Evolutionary conservation across 2,113 vertebrate species (phyloP).

Genomic region (Thamnaconus septentrionalis): DNA sequence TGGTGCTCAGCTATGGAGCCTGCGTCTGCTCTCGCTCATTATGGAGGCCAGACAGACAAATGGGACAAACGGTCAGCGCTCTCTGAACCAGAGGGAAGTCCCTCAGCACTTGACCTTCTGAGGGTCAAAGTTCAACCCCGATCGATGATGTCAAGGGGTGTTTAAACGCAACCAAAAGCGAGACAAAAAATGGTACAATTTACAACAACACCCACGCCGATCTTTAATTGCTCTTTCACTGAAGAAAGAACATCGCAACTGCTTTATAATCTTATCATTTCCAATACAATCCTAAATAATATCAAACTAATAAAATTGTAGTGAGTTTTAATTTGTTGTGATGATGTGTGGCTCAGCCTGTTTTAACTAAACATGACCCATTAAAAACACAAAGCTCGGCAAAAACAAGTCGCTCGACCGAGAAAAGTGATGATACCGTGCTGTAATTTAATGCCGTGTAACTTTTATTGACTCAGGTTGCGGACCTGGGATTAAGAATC

Average conservation of each 20-base stretch:
- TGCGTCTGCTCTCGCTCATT: neutral
- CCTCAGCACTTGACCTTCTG: neutral
- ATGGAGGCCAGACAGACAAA: neutral
- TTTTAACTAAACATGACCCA: constrained; percentile 5
- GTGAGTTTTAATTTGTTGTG: neutral
- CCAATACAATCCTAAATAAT: too few species aligned
- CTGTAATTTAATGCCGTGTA: constrained; percentile 26
- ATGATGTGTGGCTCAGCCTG: neutral
- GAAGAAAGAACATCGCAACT: neutral
- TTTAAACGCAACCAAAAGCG: neutral
- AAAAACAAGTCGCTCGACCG: neutral
- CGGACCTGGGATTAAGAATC: neutral
- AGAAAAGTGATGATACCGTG: neutral
- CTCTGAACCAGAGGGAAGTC: neutral
- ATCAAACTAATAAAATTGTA: neutral
- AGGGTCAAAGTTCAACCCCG: neutral
- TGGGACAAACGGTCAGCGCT: neutral
- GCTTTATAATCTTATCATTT: neutral
- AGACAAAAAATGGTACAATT: fast-evolving
- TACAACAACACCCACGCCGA: too few species aligned
- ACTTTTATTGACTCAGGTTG: constrained; percentile 23
- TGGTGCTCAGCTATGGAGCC: too few species aligned
- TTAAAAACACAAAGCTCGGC: neutral
- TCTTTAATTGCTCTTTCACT: too few species aligned
- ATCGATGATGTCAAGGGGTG: neutral